Evolutionary conservation across 2,888 invertebrate genomes (phyloP).

Genomic region (Rugalucina vietnamica): DNA sequence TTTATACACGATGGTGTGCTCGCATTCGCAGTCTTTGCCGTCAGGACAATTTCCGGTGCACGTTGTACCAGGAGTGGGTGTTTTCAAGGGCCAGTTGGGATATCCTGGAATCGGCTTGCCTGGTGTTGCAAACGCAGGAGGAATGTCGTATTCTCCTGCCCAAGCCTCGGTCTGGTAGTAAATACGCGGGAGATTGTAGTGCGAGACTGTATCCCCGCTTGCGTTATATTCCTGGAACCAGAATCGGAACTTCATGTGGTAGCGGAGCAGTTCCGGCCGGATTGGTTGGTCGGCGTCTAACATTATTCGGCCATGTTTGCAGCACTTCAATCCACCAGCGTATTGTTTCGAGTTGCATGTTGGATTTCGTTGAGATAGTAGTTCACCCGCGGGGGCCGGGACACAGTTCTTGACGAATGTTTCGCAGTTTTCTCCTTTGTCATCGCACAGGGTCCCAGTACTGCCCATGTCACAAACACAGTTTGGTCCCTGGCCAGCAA

Average conservation of each 20-base stretch:
- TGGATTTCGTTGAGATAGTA: slow-evolving; percentile 51
- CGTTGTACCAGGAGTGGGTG: slow-evolving; percentile 54
- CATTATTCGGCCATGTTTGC: slow-evolving; percentile 56
- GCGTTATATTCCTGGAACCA: slow-evolving; percentile 57
- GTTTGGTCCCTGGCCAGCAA: slow-evolving; percentile 34
- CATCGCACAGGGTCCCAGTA: slow-evolving; percentile 40
- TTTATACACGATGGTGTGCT: slow-evolving; percentile 50
- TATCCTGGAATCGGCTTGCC: slow-evolving; percentile 55
- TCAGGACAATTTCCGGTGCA: slow-evolving; percentile 55
- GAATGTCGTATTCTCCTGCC: slow-evolving; percentile 62
- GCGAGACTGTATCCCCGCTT: slow-evolving; percentile 43
- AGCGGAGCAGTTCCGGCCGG: slow-evolving; percentile 55
- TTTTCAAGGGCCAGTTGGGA: slow-evolving; percentile 52
- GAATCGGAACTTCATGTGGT: slow-evolving; percentile 63
- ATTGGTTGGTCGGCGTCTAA: slow-evolving; percentile 56
- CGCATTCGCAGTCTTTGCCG: slow-evolving; percentile 54
- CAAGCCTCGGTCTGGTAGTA: slow-evolving; percentile 62
- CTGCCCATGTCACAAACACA: slow-evolving; percentile 55
- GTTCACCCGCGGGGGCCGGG: slow-evolving; percentile 49
- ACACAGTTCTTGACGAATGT: slow-evolving; percentile 57
- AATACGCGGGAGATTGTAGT: slow-evolving; percentile 50
- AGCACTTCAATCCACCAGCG: slow-evolving; percentile 51
- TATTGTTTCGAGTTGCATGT: slow-evolving; percentile 59
- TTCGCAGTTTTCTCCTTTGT: slow-evolving; percentile 45
- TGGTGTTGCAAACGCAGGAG: slow-evolving; percentile 53